A percentile compares a stretch with the other conserved stretches of the same genome.
phyloP scores from a whole-genome alignment of 2,113 vertebrate species.

The Dermatemys mawii region DNA sequence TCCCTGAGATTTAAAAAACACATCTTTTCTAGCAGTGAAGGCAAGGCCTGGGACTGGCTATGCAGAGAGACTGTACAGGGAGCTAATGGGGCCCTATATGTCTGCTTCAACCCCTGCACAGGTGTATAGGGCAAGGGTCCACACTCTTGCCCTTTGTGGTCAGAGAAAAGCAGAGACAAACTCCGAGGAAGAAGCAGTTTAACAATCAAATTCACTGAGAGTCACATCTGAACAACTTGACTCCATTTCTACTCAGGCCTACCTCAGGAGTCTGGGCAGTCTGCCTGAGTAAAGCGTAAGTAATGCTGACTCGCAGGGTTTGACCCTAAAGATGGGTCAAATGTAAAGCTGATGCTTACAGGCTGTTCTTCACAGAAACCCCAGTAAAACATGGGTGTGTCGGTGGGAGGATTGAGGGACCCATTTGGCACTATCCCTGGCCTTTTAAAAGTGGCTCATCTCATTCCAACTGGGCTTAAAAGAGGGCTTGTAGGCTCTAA shows the following conservation, averaged over 20 bases:
- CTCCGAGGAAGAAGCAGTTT: not conserved
- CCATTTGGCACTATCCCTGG: not conserved
- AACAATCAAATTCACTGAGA: not conserved
- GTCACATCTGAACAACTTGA: not conserved
- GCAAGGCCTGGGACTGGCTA: not conserved
- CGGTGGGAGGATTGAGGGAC: not conserved
- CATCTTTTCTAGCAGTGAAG: not conserved
- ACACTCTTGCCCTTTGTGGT: not conserved
- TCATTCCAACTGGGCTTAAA: not conserved
- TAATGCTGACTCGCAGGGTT: not conserved
- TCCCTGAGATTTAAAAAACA: not conserved
- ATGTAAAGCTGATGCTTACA: fast-evolving
- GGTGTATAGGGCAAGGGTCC: not conserved
- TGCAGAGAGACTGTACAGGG: not conserved
- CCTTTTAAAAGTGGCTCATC: not conserved
- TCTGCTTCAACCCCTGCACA: not conserved
- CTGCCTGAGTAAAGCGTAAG: not conserved
- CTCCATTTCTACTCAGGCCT: not conserved
- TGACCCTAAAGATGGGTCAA: not conserved
- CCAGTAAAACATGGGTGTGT: not conserved
- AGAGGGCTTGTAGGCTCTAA: not conserved
- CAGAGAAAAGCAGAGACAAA: not conserved
- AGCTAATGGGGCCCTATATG: not conserved
- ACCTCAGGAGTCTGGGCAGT: not conserved
- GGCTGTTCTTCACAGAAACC: not conserved